Conservation (phyloP, 2,888 invertebrate species). For the Cataglyphis altisquamis region DNA sequence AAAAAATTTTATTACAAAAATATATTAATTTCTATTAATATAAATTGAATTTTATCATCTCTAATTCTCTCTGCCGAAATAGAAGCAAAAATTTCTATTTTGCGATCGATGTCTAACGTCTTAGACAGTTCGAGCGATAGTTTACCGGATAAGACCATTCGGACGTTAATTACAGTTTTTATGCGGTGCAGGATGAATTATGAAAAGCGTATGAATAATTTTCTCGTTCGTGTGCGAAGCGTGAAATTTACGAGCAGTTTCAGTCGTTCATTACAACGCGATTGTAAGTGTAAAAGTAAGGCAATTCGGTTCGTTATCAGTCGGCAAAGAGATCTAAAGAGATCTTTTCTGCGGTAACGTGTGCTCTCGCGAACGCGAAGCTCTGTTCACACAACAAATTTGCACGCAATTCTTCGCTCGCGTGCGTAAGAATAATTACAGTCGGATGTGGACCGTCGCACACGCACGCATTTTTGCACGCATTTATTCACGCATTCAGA, state of each 20-base stretch:
- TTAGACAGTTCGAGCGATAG: slow-evolving; percentile 18
- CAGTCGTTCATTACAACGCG: slow-evolving; percentile 32
- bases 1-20: not conserved
- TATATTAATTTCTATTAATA: slow-evolving; percentile 6
- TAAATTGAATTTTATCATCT: slow-evolving; percentile 9
- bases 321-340: slow-evolving; percentile 34
- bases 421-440: slow-evolving; percentile 64
- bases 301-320: slow-evolving; percentile 46
- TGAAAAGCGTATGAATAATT: slow-evolving; percentile 47
- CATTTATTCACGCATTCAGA: not conserved
- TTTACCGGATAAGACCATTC: not conserved
- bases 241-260: slow-evolving; percentile 44
- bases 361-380: slow-evolving; percentile 39
- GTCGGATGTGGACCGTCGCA: slow-evolving; percentile 19
- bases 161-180: slow-evolving; percentile 34
- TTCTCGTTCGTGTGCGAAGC: slow-evolving; percentile 29
- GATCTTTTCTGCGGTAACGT: slow-evolving; percentile 52
- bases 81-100: not conserved
- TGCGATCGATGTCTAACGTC: not conserved
- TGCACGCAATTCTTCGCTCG: slow-evolving; percentile 63
- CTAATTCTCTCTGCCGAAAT: not conserved
- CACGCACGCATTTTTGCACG: slow-evolving; percentile 33
- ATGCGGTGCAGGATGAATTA: slow-evolving; percentile 5
- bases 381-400: slow-evolving; percentile 61
- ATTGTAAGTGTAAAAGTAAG: slow-evolving; percentile 36